Conservation (phyloP, 2,888 invertebrate species). For the Nomada goodeniana region DNA sequence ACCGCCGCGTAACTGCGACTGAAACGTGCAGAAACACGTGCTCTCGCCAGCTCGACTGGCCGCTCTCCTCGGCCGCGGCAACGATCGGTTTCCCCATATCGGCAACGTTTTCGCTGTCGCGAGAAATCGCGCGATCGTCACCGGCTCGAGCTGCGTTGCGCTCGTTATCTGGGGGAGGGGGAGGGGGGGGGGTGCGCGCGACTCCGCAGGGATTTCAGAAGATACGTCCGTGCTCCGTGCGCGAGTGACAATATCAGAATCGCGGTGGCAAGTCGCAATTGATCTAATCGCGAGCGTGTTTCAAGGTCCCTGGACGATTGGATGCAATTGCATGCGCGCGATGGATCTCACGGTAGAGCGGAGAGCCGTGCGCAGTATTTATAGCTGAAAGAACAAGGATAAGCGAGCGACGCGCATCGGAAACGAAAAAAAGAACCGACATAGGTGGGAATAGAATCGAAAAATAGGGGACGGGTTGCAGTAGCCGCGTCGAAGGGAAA, state of each 20-base stretch:
- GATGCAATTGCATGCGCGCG: slow-evolving; percentile 33
- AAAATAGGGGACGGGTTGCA: not conserved
- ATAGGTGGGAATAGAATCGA: not conserved
- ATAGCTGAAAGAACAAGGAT: not conserved
- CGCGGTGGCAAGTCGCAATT: slow-evolving; percentile 4
- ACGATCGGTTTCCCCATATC: not conserved
- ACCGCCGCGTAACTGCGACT: too few species aligned
- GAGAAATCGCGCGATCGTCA: not conserved
- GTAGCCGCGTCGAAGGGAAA: not conserved
- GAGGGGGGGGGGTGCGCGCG: too few species aligned
- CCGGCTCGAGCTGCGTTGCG: too few species aligned
- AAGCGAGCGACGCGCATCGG: not conserved
- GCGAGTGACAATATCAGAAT: not conserved
- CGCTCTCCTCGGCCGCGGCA: not conserved
- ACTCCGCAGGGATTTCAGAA: too few species aligned
- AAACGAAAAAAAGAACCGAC: not conserved
- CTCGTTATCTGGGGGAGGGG: too few species aligned
- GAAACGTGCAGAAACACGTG: not conserved
- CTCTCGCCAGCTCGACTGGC: not conserved
- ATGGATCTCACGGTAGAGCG: not conserved
- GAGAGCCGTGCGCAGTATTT: not conserved
- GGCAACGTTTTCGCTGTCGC: not conserved
- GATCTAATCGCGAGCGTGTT: slow-evolving; percentile 1
- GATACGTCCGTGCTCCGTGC: not conserved
- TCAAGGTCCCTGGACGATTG: slow-evolving; percentile 42